phyloP scores from a whole-genome alignment of 2,888 invertebrate genomes.

The Apamea crenata region DNA sequence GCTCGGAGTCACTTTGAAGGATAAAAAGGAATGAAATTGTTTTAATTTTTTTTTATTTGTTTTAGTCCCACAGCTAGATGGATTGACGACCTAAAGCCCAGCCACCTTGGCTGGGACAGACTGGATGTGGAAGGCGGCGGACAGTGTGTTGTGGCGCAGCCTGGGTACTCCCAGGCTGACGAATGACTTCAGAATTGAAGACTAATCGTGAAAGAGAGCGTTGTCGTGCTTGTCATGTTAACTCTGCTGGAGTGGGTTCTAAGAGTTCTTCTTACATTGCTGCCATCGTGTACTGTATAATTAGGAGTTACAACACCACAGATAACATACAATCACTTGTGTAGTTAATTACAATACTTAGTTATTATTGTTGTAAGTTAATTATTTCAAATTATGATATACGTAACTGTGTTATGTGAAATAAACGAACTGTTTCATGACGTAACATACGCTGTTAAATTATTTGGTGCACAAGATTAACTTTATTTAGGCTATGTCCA shows the following conservation, averaged over 20 bases:
- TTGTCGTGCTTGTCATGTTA: background rate
- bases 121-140: no score
- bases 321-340: constrained; percentile 1
- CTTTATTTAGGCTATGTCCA: background rate
- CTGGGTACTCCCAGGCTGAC: no score
- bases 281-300: background rate
- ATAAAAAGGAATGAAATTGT: no score
- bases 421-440: background rate
- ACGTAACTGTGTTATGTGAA: background rate
- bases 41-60: no score
- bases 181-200: background rate
- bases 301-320: constrained; percentile 6
- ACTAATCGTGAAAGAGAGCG: background rate
- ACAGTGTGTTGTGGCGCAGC: no score
- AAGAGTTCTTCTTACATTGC: background rate
- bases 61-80: no score
- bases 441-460: background rate
- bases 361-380: constrained; percentile 31
- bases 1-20: no score
- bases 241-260: background rate
- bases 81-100: no score
- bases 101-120: no score
- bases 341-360: constrained; percentile 16
- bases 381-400: constrained; percentile 4
- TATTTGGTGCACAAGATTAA: background rate